Evolutionary conservation across 2,888 invertebrate species (phyloP), one percentile per base, ranked within the genome.

Genomic region (Caradrina clavipalpis): DNA sequence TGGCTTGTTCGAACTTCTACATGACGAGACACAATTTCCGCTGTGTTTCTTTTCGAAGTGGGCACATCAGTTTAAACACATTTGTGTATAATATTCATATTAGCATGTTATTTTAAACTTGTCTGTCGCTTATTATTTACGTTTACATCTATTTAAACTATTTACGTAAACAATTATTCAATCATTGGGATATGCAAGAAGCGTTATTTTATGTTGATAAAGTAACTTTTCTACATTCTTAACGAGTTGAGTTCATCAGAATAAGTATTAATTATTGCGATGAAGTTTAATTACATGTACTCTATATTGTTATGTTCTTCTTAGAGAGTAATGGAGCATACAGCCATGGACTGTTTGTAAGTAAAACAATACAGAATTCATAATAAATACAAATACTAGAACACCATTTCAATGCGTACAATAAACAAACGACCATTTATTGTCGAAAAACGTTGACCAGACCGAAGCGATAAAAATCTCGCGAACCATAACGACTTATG

Each of bases 401-500:
- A 26, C 7, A 50, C 19, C 69, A 56, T 77, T 78, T 67, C 59
- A 61, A 73, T 53, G 66, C 63, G 39, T 64, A 79, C 73, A 79
- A 74, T 73, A 64, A 69, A 76, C 67, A 72, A 73, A 78, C 67
- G 71, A 69, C 64, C 55, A 64, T 74, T 73, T 75, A 77, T 76
- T 81, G 83, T 82, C 83, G 76, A 86, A 87, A 86, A 87, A 85
- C 82, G 78, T 81, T 81, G 76, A 74, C 82, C 72, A 68, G 73
- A 51, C 66, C 64, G 78, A 51, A 78, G 78, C 80, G 84, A 86
- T 89, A 87, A 89, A 88, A 85, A 89, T 88, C 88, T 88, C 78
- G 80, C 82, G 67, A 74, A 75, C 85, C 84, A 86, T 89, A 91
- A 88, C 86, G 86, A 85, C 82, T 83, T 85, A 89, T 93, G 93